A percentile compares a stretch with the other conserved stretches of the same genome.
These are phyloP conservation scores for Polietes domitor DNA, from an alignment of 2,888 invertebrate species.

Conservation along the genomic window DNA sequence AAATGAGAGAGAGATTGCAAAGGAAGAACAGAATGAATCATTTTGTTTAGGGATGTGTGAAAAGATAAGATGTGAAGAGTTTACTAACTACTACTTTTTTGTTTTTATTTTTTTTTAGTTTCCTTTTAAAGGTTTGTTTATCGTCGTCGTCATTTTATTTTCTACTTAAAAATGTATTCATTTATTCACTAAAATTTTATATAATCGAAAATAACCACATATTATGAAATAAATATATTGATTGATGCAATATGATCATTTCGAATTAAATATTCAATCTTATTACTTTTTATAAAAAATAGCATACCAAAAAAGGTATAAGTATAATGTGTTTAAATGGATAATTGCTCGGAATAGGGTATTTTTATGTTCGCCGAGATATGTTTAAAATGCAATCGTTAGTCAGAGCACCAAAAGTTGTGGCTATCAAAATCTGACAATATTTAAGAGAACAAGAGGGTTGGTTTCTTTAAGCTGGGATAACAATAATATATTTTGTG, in stretches of 20 bases:
- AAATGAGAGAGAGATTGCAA: constrained; percentile 69
- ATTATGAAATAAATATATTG: constrained; percentile 61
- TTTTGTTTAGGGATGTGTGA: constrained; percentile 75
- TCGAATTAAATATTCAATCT: too few relatives aligned
- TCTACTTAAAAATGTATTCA: constrained; percentile 17
- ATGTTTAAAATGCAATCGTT: too few relatives aligned
- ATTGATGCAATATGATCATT: constrained; percentile 68
- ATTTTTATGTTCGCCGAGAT: too few relatives aligned
- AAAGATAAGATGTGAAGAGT: constrained; percentile 74
- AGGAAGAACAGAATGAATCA: constrained; percentile 70
- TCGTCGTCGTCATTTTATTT: background rate
- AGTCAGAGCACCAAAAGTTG: too few relatives aligned
- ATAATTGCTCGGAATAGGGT: too few relatives aligned
- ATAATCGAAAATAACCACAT: constrained; percentile 14
- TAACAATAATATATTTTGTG: too few relatives aligned
- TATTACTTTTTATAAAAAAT: too few relatives aligned
- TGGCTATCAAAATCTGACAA: too few relatives aligned
- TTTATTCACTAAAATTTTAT: constrained; percentile 48
- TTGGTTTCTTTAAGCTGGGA: too few relatives aligned
- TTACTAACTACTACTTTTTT: background rate
- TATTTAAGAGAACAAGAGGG: too few relatives aligned
- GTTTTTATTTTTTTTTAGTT: constrained; percentile 42
- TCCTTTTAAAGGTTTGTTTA: constrained; percentile 57
- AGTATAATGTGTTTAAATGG: too few relatives aligned
- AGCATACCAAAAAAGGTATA: too few relatives aligned